Conservation (phyloP, 1,140 invertebrate species). For the Aphaenogaster ashmeadi region DNA sequence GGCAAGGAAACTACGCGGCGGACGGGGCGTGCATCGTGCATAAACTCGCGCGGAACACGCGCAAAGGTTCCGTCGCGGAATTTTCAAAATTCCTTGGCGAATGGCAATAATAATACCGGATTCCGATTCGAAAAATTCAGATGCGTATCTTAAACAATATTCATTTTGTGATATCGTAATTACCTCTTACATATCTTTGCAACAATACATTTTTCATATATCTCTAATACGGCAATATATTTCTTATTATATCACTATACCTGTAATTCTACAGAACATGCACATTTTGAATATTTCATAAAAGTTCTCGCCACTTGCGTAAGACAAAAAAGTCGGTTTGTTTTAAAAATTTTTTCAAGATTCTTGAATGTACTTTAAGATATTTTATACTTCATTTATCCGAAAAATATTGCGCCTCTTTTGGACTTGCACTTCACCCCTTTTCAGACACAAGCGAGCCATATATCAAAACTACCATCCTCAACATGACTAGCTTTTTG, state of each 20-base stretch:
- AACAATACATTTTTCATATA: background rate
- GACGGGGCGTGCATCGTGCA: constrained; percentile 36
- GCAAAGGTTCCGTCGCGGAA: constrained; percentile 29
- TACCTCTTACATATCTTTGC: background rate
- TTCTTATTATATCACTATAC: background rate
- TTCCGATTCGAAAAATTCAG: background rate
- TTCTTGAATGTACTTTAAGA: background rate
- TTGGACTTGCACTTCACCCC: constrained; percentile 22
- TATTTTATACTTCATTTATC: background rate
- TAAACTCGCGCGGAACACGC: constrained; percentile 36
- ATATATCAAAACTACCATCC: constrained; percentile 43
- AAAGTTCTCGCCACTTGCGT: background rate
- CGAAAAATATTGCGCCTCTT: constrained; percentile 20
- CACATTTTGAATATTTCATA: background rate
- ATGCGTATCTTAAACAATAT: background rate
- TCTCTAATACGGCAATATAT: background rate
- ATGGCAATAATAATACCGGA: constrained; percentile 5
- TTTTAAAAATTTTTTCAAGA: background rate
- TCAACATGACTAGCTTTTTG: constrained; percentile 48
- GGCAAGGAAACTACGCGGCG: constrained; percentile 54
- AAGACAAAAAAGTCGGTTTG: background rate
- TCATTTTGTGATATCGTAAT: background rate
- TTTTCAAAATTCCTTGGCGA: constrained; percentile 27
- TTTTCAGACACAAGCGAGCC: constrained; percentile 35
- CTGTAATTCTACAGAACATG: background rate